Evolutionary conservation across 1,140 invertebrate species (phyloP).

Genomic region (Ips typographus): DNA sequence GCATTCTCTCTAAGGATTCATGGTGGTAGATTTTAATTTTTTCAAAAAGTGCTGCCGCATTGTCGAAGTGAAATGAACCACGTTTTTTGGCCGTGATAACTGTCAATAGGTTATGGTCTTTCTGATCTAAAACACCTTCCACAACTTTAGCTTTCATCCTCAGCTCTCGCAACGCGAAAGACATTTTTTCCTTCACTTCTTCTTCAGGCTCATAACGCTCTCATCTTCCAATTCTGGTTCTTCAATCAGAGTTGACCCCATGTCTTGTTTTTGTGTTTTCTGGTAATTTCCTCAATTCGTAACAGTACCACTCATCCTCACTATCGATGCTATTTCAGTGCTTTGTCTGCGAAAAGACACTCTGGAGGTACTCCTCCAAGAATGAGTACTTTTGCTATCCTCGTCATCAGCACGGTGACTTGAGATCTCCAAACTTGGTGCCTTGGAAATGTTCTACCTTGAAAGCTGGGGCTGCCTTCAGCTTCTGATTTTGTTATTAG

Average conservation of each 20-base stretch:
- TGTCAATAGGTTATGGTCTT: conserved; percentile 48
- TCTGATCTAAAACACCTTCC: conserved; percentile 47
- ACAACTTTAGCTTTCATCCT: conserved; percentile 64
- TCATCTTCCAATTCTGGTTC: conserved; percentile 50
- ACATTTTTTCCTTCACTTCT: conserved; percentile 76
- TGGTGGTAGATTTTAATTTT: conserved; percentile 57
- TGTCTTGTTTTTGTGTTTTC: too few relatives aligned
- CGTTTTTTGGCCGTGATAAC: conserved; percentile 52
- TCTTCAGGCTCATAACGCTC: conserved; percentile 64
- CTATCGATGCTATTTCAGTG: conserved; percentile 90
- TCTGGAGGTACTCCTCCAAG: conserved; percentile 79
- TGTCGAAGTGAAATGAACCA: conserved; percentile 40
- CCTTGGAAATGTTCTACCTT: conserved; percentile 63
- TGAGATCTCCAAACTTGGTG: conserved; percentile 83
- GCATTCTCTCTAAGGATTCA: conserved; percentile 31
- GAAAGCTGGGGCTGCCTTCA: conserved; percentile 65
- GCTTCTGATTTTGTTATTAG: conserved; percentile 35
- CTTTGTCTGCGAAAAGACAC: conserved; percentile 87
- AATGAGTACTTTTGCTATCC: conserved; percentile 82
- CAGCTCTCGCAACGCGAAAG: conserved; percentile 71
- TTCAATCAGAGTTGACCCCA: conserved; percentile 61
- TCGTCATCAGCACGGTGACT: conserved; percentile 73
- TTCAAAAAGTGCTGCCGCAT: conserved; percentile 50
- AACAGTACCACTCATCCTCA: conserved; percentile 91
- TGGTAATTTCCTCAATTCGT: conserved; percentile 81